Base-by-base conservation (phyloP, 1,140 invertebrate genomes). In the Steinernema khuongi region DNA sequence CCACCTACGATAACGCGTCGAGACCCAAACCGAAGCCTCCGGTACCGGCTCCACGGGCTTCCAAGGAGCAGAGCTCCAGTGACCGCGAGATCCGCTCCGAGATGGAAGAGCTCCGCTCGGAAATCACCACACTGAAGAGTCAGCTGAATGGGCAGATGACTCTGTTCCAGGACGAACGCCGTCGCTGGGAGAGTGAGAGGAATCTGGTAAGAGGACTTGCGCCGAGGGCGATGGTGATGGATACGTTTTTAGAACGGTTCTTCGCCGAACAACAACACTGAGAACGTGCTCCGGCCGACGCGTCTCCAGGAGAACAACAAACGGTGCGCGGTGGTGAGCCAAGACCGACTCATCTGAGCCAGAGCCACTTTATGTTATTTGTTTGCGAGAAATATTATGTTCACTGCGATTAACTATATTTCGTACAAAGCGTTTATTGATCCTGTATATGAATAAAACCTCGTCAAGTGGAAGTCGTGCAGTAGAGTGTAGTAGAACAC, bases 71-170 rank as follows among this genome's bases (percentile, higher is more conserved):
- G 14, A 41, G 7, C n/a, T 41, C 36, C 36, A 60, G 26, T 44
- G 71, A 72, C 71, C 31, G 43, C 2, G 30, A 26, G 18, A 69
- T 72, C 26, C 71, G 71, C 26, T 67, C 29, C n/a, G 71, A 72
- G 66, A 66, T 72, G 22, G 44, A 44, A 7, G 44, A 44, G n/a
- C 71, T 72, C 29, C 4, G 44, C 2, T 30, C 44, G 14, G 71
- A 72, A 44, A 66, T 72, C 19, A 4, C 66, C n/a, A 72, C 60
- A 26, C 71, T 72, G 44, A 72, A 72, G 29, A 66, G 28, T 17
- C 17, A 22, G 43, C 44, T 72, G 1, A 70, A 72, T 19, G 71
- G 71, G 18, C 71, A 72, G 71, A 72, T 72, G 29, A 28, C 22
- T 18, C 50, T 72, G 11, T 72, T 72, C 31, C 17, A 4, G 14